Evolutionary conservation across 1,140 invertebrate species (phyloP).

Genomic region (Streblospio benedicti): DNA sequence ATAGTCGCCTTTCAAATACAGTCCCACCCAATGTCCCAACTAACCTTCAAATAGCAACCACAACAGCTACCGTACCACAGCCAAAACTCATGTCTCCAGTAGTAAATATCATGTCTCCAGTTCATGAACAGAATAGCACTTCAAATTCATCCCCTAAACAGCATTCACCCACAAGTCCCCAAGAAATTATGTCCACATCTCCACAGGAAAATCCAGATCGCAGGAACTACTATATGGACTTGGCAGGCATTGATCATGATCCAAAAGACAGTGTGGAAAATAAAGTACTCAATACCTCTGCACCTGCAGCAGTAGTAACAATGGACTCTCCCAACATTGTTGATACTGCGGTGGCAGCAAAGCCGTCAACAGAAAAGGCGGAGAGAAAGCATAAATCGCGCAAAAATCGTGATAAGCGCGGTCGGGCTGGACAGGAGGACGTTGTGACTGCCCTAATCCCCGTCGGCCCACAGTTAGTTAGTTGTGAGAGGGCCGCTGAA

Average conservation of each 20-base stretch:
- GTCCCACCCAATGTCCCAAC: no score
- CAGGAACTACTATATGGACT: conserved; percentile 47
- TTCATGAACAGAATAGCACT: no score
- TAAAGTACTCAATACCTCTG: conserved; percentile 24
- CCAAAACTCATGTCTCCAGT: no score
- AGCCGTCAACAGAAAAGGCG: neutral
- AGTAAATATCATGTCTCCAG: no score
- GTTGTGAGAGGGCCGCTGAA: conserved; percentile 3
- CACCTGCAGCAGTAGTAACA: neutral
- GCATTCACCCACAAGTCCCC: no score
- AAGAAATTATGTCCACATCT: no score
- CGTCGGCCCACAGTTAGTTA: neutral
- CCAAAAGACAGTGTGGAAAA: conserved; percentile 20
- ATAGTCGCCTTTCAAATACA: no score
- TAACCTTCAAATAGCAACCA: no score
- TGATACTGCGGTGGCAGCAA: neutral
- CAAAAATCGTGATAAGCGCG: conserved; percentile 17
- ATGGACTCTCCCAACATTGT: neutral
- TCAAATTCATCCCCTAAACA: no score
- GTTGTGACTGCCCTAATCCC: neutral
- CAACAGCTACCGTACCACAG: no score
- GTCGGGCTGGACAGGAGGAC: conserved; percentile 9
- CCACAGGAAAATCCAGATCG: conserved; percentile 43
- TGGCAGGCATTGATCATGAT: conserved; percentile 45
- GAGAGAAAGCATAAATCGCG: neutral